Percentiles rank a stretch among this genome's conserved stretches.
phyloP scores from a whole-genome alignment of 2,797 vertebrate genomes.

The Rhabdomys pumilio region DNA sequence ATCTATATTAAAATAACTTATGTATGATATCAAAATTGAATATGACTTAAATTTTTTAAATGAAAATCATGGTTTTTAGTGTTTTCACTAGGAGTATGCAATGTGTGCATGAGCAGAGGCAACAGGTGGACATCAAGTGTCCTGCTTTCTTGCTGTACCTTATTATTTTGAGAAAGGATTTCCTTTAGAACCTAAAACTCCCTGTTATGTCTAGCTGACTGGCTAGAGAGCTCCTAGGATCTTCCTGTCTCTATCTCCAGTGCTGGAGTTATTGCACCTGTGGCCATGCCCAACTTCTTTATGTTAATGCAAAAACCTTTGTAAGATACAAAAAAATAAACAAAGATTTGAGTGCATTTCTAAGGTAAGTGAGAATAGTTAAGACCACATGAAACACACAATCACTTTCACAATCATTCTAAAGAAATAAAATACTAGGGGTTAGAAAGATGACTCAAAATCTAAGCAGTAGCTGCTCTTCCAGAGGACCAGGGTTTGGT shows the following conservation, averaged over 20 bases:
- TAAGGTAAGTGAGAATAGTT: background rate
- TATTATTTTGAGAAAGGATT: background rate
- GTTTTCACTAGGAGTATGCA: background rate
- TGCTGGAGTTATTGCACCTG: background rate
- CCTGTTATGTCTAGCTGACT: background rate
- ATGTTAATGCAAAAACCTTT: background rate
- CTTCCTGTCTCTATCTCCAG: background rate
- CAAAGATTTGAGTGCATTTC: background rate
- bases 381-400: background rate
- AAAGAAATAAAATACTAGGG: background rate
- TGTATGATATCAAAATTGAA: background rate
- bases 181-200: background rate
- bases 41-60: background rate
- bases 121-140: background rate
- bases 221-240: too few relatives aligned
- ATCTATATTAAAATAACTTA: background rate
- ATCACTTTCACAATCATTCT: background rate
- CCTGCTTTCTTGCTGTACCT: rapidly evolving
- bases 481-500: too few relatives aligned
- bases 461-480: background rate
- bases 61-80: background rate
- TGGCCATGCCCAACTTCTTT: background rate
- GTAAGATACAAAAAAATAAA: background rate
- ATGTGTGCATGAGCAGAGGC: background rate
- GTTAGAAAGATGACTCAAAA: background rate